Evolutionary conservation across 2,888 invertebrate genomes (phyloP), one percentile per base, ranked within the genome.

Genomic region (Aromia moschata): DNA sequence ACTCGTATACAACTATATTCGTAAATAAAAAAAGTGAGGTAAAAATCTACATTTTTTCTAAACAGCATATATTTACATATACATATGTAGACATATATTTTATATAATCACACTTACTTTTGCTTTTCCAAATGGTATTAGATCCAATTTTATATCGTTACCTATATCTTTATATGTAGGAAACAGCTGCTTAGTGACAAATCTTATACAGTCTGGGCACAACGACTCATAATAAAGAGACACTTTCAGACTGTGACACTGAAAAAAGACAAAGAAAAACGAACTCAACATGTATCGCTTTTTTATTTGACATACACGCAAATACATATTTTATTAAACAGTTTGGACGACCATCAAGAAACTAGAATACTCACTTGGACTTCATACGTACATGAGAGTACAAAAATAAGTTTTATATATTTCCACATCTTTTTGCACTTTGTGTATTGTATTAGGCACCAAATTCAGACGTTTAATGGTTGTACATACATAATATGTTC

Each of bases 161-260:
- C 60, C 63, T 2, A 71, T 30, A 1, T 56, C 30, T 33, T 67
- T 60, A 49, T 81, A 84, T 1, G 77, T 74, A 0, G 84, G 83
- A 37, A 75, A 72, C 2, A 86, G 72, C 68, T 85, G 83, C 2
- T 74, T 66, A 1, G 64, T 77, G 18, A 86, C 77, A 68, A 84
- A 85, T 17, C 70, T 63, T 2, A 79, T 78, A 63, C 85, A 85
- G 71, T 85, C 85, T 0, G 81, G 80, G 68, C 86, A 86, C 11
- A 85, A 73, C 0, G 84, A 75, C 73, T 86, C 86, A 69, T 86
- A 86, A 70, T 83, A 85, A 9, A 86, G 75, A 1, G 80, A 78
- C 1, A 85, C 80, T 1, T 75, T 71, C 15, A 79, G 45, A 38
- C 33, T 44, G n/a, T 14, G 36, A 53, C 33, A 12, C 62, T 60